These are phyloP conservation scores for Tonatia bakeri DNA, from an alignment of 2,113 vertebrate species.

Conservation along the genomic window DNA sequence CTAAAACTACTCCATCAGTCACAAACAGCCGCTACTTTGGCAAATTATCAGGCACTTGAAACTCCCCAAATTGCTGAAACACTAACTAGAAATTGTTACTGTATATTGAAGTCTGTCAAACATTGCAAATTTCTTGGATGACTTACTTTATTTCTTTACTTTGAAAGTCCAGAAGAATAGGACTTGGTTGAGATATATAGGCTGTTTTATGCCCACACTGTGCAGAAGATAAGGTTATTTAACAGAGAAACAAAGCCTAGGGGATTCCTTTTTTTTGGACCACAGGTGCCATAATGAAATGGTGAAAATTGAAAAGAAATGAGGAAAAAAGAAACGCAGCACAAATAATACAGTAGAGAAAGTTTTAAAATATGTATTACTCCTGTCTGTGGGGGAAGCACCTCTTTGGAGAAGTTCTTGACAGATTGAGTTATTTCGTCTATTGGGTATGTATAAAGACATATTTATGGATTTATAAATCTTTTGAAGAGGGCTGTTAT, in stretches of 20 bases:
- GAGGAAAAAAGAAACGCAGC: slow-evolving; percentile 50
- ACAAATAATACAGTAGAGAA: slow-evolving; percentile 61
- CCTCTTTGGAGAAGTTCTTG: slow-evolving; percentile 68
- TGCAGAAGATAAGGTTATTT: background rate
- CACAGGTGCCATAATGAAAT: slow-evolving; percentile 46
- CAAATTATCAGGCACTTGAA: slow-evolving; percentile 5
- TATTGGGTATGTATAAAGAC: slow-evolving; percentile 70
- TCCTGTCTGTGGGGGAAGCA: slow-evolving; percentile 57
- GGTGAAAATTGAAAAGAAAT: slow-evolving; percentile 39
- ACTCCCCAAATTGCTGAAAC: background rate
- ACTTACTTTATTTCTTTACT: slow-evolving; percentile 31
- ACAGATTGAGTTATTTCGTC: slow-evolving; percentile 72
- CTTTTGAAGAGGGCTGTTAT: slow-evolving; percentile 75
- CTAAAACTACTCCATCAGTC: background rate
- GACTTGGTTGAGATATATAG: background rate
- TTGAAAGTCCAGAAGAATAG: background rate
- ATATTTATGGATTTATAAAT: slow-evolving; percentile 78
- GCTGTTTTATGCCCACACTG: background rate
- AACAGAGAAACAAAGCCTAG: background rate
- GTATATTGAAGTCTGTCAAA: slow-evolving; percentile 7
- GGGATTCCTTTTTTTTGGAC: slow-evolving; percentile 7
- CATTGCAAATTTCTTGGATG: background rate
- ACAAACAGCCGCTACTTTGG: background rate
- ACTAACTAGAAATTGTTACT: background rate
- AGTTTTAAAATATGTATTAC: slow-evolving; percentile 72